Conservation (phyloP, 2,797 vertebrate genomes). For the Sandelia bainsii region DNA sequence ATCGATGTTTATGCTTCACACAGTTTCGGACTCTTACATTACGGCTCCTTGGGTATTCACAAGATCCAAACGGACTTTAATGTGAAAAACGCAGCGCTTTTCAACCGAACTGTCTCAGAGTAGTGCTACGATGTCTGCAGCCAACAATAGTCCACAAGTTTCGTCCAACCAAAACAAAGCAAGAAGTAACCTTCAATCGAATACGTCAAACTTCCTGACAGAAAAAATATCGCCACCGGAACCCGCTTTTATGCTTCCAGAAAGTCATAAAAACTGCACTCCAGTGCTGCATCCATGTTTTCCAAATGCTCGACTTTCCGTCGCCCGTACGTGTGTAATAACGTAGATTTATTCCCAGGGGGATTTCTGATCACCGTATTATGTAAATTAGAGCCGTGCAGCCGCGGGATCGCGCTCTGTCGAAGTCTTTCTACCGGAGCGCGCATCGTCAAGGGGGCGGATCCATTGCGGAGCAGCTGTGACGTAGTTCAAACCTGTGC, state of each 20-base stretch:
- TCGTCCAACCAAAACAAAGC: conserved; percentile 72
- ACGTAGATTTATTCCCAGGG: conserved; percentile 27
- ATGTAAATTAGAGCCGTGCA: conserved; percentile 58
- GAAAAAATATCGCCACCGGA: conserved; percentile 78
- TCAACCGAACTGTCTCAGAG: neutral
- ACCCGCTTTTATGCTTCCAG: conserved; percentile 63
- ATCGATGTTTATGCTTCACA: conserved; percentile 25
- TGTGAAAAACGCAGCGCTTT: neutral
- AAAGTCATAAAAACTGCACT: conserved; percentile 35
- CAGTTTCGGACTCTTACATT: conserved; percentile 3
- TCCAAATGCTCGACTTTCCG: neutral
- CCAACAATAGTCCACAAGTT: conserved; percentile 21
- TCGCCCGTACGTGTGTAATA: conserved; percentile 1
- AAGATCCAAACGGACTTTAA: conserved; percentile 20
- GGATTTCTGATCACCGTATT: conserved; percentile 56
- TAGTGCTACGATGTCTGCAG: neutral
- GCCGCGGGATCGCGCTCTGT: conserved; percentile 77
- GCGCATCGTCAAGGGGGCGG: conserved; percentile 55
- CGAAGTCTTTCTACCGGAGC: conserved; percentile 51
- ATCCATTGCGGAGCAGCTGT: conserved; percentile 45
- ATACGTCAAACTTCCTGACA: conserved; percentile 83
- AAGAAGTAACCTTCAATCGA: conserved; percentile 56
- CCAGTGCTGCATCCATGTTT: conserved; percentile 8
- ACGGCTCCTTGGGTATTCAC: conserved; percentile 13
- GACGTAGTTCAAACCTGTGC: conserved; percentile 57